phyloP scores from a whole-genome alignment of 2,888 invertebrate species.

The Altica lythri region DNA sequence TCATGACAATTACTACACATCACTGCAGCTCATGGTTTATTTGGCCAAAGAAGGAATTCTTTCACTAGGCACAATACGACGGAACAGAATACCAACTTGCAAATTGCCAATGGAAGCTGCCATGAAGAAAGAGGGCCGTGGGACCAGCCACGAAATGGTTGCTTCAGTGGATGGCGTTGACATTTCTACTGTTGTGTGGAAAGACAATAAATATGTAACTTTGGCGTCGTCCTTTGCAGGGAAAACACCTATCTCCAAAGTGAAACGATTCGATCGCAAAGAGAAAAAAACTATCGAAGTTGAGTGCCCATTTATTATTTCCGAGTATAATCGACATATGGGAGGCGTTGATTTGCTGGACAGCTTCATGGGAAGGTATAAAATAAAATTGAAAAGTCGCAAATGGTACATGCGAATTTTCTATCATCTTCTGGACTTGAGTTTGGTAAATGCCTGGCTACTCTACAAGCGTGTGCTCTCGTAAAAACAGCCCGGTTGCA shows the following conservation, averaged over 20 bases:
- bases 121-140: neutral
- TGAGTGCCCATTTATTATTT: neutral
- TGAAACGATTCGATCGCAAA: neutral
- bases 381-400: neutral
- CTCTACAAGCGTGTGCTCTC: too few relatives aligned
- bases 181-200: neutral
- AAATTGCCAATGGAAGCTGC: too few relatives aligned
- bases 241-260: too few relatives aligned
- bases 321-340: neutral
- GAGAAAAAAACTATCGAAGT: neutral
- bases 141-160: neutral
- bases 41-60: constrained; percentile 13
- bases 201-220: constrained; percentile 5
- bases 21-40: neutral
- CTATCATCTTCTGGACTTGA: constrained; percentile 1
- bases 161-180: constrained; percentile 1
- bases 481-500: too few relatives aligned
- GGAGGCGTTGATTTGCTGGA: constrained; percentile 4
- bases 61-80: constrained; percentile 19
- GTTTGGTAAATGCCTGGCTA: neutral
- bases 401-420: constrained; percentile 6
- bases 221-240: neutral
- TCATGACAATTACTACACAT: constrained; percentile 9
- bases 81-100: constrained; percentile 2
- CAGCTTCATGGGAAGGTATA: neutral